phyloP scores from a whole-genome alignment of 2,888 invertebrate genomes.

The Acrocera orbiculus region DNA sequence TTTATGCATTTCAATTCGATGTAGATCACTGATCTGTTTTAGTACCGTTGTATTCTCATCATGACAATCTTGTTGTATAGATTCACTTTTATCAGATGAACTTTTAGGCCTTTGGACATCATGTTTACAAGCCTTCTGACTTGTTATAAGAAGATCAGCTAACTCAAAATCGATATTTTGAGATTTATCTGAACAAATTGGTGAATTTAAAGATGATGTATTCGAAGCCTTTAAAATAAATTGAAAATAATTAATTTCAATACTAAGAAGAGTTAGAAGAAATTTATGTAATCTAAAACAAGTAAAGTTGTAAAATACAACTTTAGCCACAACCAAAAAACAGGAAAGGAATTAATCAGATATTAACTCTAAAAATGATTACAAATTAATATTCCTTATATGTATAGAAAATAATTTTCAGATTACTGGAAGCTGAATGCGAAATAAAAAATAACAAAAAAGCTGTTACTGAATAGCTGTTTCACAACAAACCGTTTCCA shows the following conservation, averaged over 20 bases:
- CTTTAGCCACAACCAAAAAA: too few relatives aligned
- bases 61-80: slow-evolving; percentile 23
- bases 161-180: slow-evolving; percentile 31
- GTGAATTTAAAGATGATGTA: slow-evolving; percentile 30
- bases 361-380: too few relatives aligned
- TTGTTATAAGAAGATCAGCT: slow-evolving; percentile 28
- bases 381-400: too few relatives aligned
- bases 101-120: slow-evolving; percentile 28
- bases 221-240: slow-evolving; percentile 21
- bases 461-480: too few relatives aligned
- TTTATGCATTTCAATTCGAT: slow-evolving; percentile 31
- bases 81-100: slow-evolving; percentile 29
- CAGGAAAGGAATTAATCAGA: too few relatives aligned
- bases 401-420: too few relatives aligned
- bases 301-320: too few relatives aligned
- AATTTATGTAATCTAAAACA: too few relatives aligned
- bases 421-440: too few relatives aligned
- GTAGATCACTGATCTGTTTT: slow-evolving; percentile 28
- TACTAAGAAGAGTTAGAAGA: too few relatives aligned
- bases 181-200: slow-evolving; percentile 29
- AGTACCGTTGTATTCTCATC: slow-evolving; percentile 28
- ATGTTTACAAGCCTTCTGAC: slow-evolving; percentile 28
- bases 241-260: neutral
- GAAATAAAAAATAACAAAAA: too few relatives aligned
- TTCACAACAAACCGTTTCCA: too few relatives aligned